Conservation (phyloP, 2,888 invertebrate species). For the Dioctria rufipes region DNA sequence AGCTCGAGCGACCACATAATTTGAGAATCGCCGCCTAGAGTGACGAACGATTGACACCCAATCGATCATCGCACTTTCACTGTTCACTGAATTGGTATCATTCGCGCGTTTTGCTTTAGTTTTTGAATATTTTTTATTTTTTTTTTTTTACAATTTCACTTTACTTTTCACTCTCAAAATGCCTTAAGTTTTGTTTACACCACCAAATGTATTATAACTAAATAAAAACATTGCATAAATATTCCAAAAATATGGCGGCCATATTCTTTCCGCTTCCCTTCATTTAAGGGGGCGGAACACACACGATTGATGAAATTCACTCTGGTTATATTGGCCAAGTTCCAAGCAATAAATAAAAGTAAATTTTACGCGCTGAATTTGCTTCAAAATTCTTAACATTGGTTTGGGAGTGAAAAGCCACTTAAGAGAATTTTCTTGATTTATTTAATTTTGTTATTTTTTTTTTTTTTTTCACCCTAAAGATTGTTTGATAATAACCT, state of each 20-base stretch:
- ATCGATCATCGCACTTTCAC: constrained; percentile 76
- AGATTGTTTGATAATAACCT: background rate
- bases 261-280: background rate
- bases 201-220: too few relatives aligned
- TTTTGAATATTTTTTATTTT: background rate
- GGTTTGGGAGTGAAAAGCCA: background rate
- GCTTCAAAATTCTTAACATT: too few relatives aligned
- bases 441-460: background rate
- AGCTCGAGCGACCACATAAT: constrained; percentile 77
- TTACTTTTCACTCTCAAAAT: background rate
- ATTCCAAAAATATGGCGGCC: too few relatives aligned
- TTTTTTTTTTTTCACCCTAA: background rate
- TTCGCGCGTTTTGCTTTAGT: background rate
- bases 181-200: background rate
- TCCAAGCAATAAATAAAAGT: background rate
- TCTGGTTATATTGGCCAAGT: background rate
- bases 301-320: background rate
- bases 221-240: too few relatives aligned
- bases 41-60: constrained; percentile 85
- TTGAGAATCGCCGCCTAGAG: constrained; percentile 80
- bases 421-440: background rate
- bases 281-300: background rate
- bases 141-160: background rate
- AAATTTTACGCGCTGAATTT: background rate
- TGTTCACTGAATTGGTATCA: background rate